Conservation (phyloP, 2,888 invertebrate genomes). For the Rutpela maculata region DNA sequence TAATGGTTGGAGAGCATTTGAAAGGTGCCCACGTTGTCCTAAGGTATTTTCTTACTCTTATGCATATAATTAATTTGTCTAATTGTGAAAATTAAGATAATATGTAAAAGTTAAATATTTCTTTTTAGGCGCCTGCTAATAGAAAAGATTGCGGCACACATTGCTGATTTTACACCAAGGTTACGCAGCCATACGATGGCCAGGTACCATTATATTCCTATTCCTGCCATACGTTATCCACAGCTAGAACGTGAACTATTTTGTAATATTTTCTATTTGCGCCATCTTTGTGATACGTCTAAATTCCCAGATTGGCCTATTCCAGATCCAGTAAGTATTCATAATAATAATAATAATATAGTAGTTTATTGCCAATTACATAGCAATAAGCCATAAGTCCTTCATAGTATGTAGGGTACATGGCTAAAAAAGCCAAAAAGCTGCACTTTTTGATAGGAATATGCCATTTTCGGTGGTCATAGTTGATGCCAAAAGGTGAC, state of each 20-base stretch:
- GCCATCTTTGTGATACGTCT: constrained; percentile 93
- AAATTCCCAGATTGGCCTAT: constrained; percentile 99
- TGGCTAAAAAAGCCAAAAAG: too few species aligned
- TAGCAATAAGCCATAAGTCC: too few species aligned
- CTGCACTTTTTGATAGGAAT: too few species aligned
- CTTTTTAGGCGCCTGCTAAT: constrained; percentile 88
- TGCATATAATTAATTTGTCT: too few species aligned
- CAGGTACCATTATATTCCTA: constrained; percentile 95
- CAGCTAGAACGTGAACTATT: constrained; percentile 97
- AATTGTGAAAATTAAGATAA: too few species aligned
- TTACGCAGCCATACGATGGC: constrained; percentile 96
- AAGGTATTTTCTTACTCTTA: too few species aligned
- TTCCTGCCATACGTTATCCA: constrained; percentile 94
- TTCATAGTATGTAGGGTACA: too few species aligned
- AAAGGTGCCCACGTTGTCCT: too few species aligned
- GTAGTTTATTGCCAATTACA: too few species aligned
- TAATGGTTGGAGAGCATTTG: neutral
- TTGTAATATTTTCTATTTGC: constrained; percentile 98
- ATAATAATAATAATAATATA: neutral
- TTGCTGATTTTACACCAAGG: constrained; percentile 97
- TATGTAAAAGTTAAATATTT: too few species aligned
- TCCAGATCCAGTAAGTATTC: constrained; percentile 87
- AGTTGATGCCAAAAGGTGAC: too few species aligned
- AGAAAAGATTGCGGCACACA: constrained; percentile 97
- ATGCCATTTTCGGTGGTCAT: too few species aligned